Evolutionary conservation across 2,888 invertebrate species (phyloP).

Genomic region (Tetragnatha montana): DNA sequence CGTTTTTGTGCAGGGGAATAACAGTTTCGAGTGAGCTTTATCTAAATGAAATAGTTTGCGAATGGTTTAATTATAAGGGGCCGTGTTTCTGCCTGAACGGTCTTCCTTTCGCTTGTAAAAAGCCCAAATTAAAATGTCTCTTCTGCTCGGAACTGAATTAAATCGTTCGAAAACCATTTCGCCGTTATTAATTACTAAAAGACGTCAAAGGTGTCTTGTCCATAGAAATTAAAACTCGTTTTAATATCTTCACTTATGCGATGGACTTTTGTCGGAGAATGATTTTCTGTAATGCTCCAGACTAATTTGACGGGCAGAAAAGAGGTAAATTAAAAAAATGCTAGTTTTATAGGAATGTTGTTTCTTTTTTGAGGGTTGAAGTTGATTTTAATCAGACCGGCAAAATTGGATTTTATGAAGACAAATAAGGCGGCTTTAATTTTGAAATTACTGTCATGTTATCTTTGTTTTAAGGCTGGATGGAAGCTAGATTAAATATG

Average conservation of each 20-base stretch:
- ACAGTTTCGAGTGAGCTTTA: slow-evolving; percentile 34
- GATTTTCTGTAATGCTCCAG: background rate
- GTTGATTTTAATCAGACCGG: background rate
- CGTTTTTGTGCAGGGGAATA: slow-evolving; percentile 19
- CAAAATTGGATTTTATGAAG: background rate
- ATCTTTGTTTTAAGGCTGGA: background rate
- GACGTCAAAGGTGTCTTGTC: slow-evolving; percentile 36
- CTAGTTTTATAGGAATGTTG: background rate
- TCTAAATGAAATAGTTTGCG: slow-evolving; percentile 66
- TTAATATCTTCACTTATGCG: slow-evolving; percentile 17
- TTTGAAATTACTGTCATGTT: background rate
- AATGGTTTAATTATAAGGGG: slow-evolving; percentile 62
- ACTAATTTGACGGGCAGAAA: background rate
- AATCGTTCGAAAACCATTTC: slow-evolving; percentile 31
- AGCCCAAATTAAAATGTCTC: slow-evolving; percentile 52
- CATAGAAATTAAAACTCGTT: slow-evolving; percentile 32
- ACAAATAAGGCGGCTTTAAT: background rate
- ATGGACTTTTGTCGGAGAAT: background rate
- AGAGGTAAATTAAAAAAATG: background rate
- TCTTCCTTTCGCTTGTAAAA: slow-evolving; percentile 20
- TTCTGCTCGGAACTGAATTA: background rate
- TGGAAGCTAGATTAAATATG: background rate
- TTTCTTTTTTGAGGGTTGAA: background rate
- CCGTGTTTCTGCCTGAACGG: slow-evolving; percentile 34
- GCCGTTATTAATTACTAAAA: slow-evolving; percentile 54